phyloP scores from a whole-genome alignment of 2,797 vertebrate genomes.

The Varecia variegata region DNA sequence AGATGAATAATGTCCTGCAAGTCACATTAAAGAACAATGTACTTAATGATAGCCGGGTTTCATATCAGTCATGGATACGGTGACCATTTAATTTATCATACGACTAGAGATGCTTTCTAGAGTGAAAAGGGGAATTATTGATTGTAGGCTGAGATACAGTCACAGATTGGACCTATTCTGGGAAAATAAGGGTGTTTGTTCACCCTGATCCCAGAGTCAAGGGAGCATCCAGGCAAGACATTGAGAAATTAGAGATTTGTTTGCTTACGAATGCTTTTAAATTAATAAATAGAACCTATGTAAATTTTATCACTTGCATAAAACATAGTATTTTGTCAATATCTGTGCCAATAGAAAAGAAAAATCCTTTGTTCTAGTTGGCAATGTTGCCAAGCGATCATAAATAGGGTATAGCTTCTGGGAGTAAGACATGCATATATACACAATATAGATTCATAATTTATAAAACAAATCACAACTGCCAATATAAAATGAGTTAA shows the following conservation, averaged over 20 bases:
- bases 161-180: neutral
- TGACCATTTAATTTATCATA: conserved; percentile 6
- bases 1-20: neutral
- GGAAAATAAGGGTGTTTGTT: neutral
- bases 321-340: neutral
- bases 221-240: neutral
- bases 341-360: neutral
- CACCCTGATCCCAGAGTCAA: neutral
- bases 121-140: neutral
- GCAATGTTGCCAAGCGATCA: neutral
- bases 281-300: neutral
- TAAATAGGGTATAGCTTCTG: neutral
- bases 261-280: neutral
- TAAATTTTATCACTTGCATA: neutral
- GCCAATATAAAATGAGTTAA: neutral
- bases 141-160: neutral
- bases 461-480: neutral
- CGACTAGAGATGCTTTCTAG: neutral
- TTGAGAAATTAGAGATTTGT: neutral
- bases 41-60: conserved; percentile 15
- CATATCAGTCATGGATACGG: neutral
- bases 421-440: neutral
- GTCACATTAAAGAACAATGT: neutral
- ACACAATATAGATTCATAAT: neutral
- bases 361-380: neutral